phyloP scores from a whole-genome alignment of 2,113 vertebrate genomes.

The Sorex fumeus region DNA sequence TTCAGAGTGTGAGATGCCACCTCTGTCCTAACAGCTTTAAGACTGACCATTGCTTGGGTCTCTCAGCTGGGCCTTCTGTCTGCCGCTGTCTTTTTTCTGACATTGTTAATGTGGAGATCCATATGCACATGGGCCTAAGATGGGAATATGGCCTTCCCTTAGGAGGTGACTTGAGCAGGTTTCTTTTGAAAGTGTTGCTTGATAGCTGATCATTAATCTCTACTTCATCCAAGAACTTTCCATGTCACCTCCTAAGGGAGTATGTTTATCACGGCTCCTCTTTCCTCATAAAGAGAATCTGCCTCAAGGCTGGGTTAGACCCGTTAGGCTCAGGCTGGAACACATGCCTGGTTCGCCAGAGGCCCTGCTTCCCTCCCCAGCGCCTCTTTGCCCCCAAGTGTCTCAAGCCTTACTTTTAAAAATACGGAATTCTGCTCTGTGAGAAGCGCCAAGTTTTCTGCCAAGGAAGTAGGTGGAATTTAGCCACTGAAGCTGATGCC shows the following conservation, averaged over 20 bases:
- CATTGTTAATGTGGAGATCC: background rate
- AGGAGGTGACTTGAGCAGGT: background rate
- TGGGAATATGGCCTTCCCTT: background rate
- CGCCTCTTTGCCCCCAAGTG: too few relatives aligned
- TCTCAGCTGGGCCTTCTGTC: background rate
- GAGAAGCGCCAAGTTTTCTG: slow-evolving; percentile 4
- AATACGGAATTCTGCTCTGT: background rate
- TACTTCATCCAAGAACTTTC: background rate
- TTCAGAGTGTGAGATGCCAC: background rate
- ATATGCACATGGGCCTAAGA: too few relatives aligned
- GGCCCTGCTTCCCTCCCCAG: too few relatives aligned
- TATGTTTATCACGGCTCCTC: background rate
- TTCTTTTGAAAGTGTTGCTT: slow-evolving; percentile 31
- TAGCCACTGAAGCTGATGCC: background rate
- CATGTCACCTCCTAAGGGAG: background rate
- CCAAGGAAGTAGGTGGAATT: slow-evolving; percentile 53
- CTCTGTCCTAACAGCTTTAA: background rate
- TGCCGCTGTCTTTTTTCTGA: background rate
- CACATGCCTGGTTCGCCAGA: too few relatives aligned
- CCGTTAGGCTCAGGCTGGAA: too few relatives aligned
- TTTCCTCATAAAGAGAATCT: slow-evolving; percentile 33
- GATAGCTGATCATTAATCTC: background rate
- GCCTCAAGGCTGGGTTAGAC: too few relatives aligned
- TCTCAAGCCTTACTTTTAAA: too few relatives aligned
- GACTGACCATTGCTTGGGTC: background rate